Conservation (phyloP, 1,140 invertebrate genomes). For the Tenebrio molitor region DNA sequence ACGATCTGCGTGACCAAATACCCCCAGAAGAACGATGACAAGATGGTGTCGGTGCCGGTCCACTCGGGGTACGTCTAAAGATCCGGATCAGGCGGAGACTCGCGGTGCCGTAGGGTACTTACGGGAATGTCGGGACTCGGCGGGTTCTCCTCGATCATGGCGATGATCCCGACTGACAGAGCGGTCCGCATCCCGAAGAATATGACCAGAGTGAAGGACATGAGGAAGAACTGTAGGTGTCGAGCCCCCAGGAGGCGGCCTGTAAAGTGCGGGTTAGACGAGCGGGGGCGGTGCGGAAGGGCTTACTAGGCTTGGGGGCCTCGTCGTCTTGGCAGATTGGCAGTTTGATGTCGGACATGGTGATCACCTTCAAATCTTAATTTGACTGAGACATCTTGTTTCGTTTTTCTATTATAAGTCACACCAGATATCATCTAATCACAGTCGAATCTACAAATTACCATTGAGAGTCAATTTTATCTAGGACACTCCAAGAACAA, state of each 20-base stretch:
- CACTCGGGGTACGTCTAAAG: constrained; percentile 62
- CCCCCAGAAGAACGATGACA: constrained; percentile 77
- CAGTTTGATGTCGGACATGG: constrained; percentile 11
- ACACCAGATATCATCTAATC: constrained; percentile 20
- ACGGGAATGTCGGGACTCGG: constrained; percentile 38
- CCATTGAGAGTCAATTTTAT: background rate
- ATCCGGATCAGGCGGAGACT: constrained; percentile 55
- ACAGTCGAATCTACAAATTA: background rate
- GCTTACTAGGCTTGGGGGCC: constrained; percentile 5
- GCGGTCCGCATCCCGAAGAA: constrained; percentile 41
- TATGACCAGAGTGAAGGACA: constrained; percentile 37
- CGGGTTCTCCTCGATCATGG: constrained; percentile 36
- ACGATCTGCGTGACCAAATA: constrained; percentile 72
- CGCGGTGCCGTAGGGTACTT: background rate
- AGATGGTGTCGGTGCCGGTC: constrained; percentile 67
- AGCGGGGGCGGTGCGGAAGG: background rate
- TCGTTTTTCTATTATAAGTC: constrained; percentile 12
- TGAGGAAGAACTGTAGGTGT: constrained; percentile 39
- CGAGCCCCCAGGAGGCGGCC: constrained; percentile 1
- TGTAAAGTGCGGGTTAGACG: background rate
- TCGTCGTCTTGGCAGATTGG: background rate
- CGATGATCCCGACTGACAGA: constrained; percentile 41
- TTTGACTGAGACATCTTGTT: constrained; percentile 18
- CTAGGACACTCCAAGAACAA: background rate
- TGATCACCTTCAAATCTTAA: background rate